These are phyloP conservation scores for Rhea americana DNA, from an alignment of 2,113 vertebrate genomes.

Conservation along the genomic window DNA sequence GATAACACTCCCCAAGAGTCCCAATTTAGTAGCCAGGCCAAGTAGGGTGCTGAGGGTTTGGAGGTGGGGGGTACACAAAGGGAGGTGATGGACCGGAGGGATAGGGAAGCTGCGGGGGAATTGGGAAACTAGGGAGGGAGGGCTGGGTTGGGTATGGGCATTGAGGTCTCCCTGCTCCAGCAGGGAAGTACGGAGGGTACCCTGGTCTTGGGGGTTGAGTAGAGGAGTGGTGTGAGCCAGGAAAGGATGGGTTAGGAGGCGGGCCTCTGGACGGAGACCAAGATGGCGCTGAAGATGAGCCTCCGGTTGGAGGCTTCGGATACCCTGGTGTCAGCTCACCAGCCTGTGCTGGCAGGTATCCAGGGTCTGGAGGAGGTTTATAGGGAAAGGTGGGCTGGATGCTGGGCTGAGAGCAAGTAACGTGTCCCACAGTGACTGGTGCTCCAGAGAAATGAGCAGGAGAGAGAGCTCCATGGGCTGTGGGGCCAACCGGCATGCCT, in stretches of 20 bases:
- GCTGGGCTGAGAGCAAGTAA: not conserved
- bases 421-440: not conserved
- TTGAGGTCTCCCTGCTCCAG: not conserved
- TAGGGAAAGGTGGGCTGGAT: conserved; percentile 54
- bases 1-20: not conserved
- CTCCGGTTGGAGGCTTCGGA: not conserved
- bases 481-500: conserved; percentile 1
- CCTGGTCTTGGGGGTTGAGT: conserved; percentile 25
- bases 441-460: conserved; percentile 54
- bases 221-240: conserved; percentile 1
- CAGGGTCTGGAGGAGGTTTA: not conserved
- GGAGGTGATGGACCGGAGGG: conserved; percentile 14
- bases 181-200: conserved; percentile 49
- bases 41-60: conserved; percentile 69
- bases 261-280: conserved; percentile 71
- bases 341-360: not conserved
- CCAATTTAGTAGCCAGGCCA: conserved; percentile 74
- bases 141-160: conserved; percentile 72
- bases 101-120: conserved; percentile 53
- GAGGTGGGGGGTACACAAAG: conserved; percentile 69
- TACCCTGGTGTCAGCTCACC: not conserved
- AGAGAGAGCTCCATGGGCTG: conserved; percentile 46
- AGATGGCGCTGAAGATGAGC: not conserved
- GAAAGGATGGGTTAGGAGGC: conserved; percentile 15
- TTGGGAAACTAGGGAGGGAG: conserved; percentile 55